These are phyloP conservation scores for Drosophila borealis DNA, from an alignment of 2,888 invertebrate genomes.

Conservation along the genomic window DNA sequence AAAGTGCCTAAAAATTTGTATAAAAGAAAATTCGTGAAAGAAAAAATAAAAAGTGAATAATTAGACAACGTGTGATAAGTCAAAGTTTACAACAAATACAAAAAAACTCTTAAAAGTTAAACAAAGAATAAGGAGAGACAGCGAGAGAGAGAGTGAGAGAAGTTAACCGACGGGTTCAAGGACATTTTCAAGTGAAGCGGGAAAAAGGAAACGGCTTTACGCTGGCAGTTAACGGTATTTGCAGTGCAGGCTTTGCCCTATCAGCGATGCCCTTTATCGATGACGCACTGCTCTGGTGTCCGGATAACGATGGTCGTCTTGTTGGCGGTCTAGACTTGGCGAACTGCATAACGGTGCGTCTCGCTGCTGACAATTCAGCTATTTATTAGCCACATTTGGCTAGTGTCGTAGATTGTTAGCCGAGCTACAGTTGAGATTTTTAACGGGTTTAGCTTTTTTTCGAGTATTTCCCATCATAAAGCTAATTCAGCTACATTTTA, in stretches of 20 bases:
- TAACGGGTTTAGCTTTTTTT: too few relatives aligned
- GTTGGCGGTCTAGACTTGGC: slow-evolving; percentile 90
- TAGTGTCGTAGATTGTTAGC: too few relatives aligned
- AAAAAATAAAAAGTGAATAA: slow-evolving; percentile 15
- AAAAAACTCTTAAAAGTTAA: slow-evolving; percentile 1
- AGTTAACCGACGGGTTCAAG: neutral
- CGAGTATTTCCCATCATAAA: too few relatives aligned
- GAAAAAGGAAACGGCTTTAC: slow-evolving; percentile 75
- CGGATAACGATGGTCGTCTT: slow-evolving; percentile 97
- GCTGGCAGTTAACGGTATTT: slow-evolving; percentile 85
- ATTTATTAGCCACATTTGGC: too few relatives aligned
- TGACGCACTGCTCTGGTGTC: slow-evolving; percentile 97
- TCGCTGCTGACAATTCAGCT: too few relatives aligned
- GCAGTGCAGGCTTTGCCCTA: slow-evolving; percentile 85
- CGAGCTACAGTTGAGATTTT: too few relatives aligned
- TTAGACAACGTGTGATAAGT: slow-evolving; percentile 60
- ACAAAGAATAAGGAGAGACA: neutral
- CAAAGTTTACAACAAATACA: slow-evolving; percentile 32
- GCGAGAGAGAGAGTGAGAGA: neutral
- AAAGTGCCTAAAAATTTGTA: slow-evolving; percentile 71
- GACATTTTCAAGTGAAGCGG: slow-evolving; percentile 59
- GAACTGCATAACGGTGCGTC: slow-evolving; percentile 92
- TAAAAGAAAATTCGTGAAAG: slow-evolving; percentile 31
- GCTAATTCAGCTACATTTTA: too few relatives aligned
- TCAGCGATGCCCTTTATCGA: slow-evolving; percentile 98